These are phyloP conservation scores for Rhimphoctona megacephalus DNA, from an alignment of 2,888 invertebrate species.

Conservation along the genomic window DNA sequence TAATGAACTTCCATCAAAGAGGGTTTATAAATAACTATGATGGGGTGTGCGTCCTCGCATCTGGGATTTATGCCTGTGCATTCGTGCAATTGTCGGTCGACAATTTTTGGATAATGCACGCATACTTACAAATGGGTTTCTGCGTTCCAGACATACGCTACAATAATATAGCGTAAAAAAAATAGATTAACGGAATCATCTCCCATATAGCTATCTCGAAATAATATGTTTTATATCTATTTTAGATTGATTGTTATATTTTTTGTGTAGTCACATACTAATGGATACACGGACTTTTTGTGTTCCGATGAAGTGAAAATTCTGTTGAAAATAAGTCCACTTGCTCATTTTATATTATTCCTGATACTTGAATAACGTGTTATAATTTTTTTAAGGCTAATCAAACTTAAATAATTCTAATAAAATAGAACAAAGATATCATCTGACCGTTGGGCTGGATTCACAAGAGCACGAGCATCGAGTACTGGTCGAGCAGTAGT, in stretches of 20 bases:
- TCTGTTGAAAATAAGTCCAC: not conserved
- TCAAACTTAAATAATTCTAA: not conserved
- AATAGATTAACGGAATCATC: not conserved
- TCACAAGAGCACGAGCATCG: not conserved
- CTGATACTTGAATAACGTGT: not conserved
- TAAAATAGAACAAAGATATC: not conserved
- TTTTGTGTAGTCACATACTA: not conserved
- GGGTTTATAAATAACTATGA: conserved; percentile 70
- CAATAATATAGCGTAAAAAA: not conserved
- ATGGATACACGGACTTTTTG: not conserved
- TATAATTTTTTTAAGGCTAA: not conserved
- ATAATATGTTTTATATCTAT: not conserved
- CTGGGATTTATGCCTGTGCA: conserved; percentile 43
- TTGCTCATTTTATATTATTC: not conserved
- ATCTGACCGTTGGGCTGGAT: not conserved
- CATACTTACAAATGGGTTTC: conserved; percentile 59
- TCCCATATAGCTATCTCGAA: not conserved
- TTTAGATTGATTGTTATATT: not conserved
- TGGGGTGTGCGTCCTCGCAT: conserved; percentile 44
- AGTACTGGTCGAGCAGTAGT: not conserved
- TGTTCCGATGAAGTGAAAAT: not conserved
- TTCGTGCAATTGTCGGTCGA: conserved; percentile 54
- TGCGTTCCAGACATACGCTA: conserved; percentile 36
- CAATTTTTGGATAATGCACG: conserved; percentile 59
- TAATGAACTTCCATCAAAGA: conserved; percentile 70